Evolutionary conservation across 2,888 invertebrate species (phyloP), one percentile per base, ranked within the genome.

Genomic region (Nycteola revayana): DNA sequence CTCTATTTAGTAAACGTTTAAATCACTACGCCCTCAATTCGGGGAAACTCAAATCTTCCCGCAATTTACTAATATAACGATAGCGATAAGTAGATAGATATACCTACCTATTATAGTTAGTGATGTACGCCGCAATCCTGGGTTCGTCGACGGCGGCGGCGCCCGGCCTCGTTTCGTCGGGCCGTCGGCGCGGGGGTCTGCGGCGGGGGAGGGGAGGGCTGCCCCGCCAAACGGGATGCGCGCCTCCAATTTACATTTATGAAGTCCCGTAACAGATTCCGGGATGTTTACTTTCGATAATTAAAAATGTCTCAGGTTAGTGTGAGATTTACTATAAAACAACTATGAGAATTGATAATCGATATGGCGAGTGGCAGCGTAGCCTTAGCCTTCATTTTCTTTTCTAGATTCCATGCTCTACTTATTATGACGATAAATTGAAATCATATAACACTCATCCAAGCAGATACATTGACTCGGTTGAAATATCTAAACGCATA

Each of bases 201-300:
- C 32, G 47, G 38, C 34, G 28, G 44, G 55, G 28, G 49, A 49
- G 46, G 48, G 47, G 44, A 49, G 49, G 59, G 61, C 40, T 48
- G 64, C 54, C 57, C 61, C 59, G 63, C 76, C 80, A 79, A 85
- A 77, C 84, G 84, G 80, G 81, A 86, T 76, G 84, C 81, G 71
- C 77, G 78, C 82, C 81, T 78, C 76, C 85, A 84, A 86, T 87
- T 85, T 87, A 87, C 86, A 87, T 85, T 87, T 87, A 85, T 86
- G 86, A 85, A 85, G 79, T 79, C 77, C 75, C 76, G 78, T 82
- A 81, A 85, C 82, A 75, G 82, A 86, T 81, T 81, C 84, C 73
- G 69, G 73, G 70, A 71, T 84, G 83, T 85, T 87, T 85, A 84
- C 82, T 82, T 82, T 84, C 82, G 81, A 86, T 85, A 83, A 86